phyloP scores from a whole-genome alignment of 2,113 vertebrate genomes.

The Melanerpes formicivorus region DNA sequence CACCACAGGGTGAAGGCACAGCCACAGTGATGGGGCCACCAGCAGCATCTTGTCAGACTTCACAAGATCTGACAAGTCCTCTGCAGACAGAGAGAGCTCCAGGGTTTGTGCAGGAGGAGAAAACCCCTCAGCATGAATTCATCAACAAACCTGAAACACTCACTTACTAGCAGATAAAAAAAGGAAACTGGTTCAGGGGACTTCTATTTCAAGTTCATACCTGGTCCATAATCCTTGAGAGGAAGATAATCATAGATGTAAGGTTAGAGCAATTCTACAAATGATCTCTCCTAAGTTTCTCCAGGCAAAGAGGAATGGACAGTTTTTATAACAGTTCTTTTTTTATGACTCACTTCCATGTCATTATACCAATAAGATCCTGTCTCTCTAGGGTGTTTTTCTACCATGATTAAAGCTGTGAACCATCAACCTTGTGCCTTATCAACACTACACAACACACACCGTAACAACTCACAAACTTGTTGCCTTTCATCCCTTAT shows the following conservation, averaged over 20 bases:
- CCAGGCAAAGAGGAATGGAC: neutral
- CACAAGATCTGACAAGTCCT: neutral
- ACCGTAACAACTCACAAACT: constrained; percentile 43
- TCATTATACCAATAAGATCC: constrained; percentile 59
- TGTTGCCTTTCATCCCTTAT: constrained; percentile 56
- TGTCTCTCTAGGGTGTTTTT: constrained; percentile 53
- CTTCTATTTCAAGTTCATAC: neutral
- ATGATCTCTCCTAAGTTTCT: neutral
- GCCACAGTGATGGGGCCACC: neutral
- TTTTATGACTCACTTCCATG: constrained; percentile 46
- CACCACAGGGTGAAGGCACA: neutral
- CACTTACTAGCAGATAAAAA: neutral
- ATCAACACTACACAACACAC: constrained; percentile 48
- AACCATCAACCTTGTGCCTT: constrained; percentile 44
- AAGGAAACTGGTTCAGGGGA: neutral
- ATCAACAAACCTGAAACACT: neutral
- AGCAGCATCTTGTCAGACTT: neutral
- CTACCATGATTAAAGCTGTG: constrained; percentile 51
- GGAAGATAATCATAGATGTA: neutral
- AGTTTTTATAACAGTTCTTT: constrained; percentile 43
- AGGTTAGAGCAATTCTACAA: neutral
- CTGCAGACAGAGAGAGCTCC: neutral
- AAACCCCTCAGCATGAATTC: neutral
- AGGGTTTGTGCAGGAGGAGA: neutral
- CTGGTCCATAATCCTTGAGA: neutral